Percentiles rank a stretch among this genome's conserved stretches.
Evolutionary conservation across 2,797 vertebrate genomes (phyloP).

Genomic region (Zalophus californianus): DNA sequence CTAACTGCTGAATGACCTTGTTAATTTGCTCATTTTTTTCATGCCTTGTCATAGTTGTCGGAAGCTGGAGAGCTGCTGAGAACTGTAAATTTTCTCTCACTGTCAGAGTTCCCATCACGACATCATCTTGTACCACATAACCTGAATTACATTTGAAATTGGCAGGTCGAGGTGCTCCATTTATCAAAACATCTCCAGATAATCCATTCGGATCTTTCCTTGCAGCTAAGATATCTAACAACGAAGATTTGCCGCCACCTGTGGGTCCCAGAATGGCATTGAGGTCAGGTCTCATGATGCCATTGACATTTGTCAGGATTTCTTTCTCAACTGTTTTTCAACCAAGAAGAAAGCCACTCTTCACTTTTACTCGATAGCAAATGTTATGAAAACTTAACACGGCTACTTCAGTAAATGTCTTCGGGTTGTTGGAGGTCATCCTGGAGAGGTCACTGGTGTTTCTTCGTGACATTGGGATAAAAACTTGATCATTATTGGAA

Average conservation of each 20-base stretch:
- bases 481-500: too few species aligned
- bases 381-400: too few species aligned
- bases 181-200: conserved; percentile 88
- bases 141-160: conserved; percentile 90
- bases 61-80: conserved; percentile 95
- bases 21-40: conserved; percentile 94
- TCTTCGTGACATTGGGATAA: too few species aligned
- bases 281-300: too few species aligned
- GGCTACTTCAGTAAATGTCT: too few species aligned
- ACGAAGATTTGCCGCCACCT: neutral
- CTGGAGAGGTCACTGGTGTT: too few species aligned
- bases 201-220: conserved; percentile 88
- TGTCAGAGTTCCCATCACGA: conserved; percentile 97
- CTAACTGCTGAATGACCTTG: conserved; percentile 93
- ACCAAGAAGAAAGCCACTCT: too few species aligned
- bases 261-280: too few species aligned
- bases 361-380: too few species aligned
- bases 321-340: too few species aligned
- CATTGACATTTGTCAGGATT: too few species aligned
- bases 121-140: conserved; percentile 92
- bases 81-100: conserved; percentile 97
- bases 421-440: too few species aligned
- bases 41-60: conserved; percentile 87
- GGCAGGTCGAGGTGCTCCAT: conserved; percentile 87
- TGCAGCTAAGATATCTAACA: conserved; percentile 89